Conservation (phyloP, 2,888 invertebrate genomes). For the Nomada flava region DNA sequence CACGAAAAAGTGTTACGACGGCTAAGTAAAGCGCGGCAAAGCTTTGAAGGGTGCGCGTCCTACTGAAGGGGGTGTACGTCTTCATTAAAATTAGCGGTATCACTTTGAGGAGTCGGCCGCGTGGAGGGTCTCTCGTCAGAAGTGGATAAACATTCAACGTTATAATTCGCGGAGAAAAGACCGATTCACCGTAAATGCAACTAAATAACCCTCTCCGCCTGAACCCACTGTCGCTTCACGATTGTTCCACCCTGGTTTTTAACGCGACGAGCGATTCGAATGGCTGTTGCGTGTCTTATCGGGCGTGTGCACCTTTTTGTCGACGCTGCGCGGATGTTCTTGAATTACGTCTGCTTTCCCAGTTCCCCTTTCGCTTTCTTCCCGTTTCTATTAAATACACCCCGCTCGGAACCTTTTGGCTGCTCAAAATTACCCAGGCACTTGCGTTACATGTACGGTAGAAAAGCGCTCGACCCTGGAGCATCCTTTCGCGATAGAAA, state of each 20-base stretch:
- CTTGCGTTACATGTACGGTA: no score
- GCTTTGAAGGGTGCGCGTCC: constrained; percentile 61
- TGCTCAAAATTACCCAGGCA: no score
- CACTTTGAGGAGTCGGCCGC: constrained; percentile 50
- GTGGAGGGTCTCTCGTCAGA: constrained; percentile 56
- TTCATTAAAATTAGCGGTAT: constrained; percentile 66
- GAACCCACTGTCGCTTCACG: constrained; percentile 12
- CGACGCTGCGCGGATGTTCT: not conserved
- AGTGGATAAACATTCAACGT: constrained; percentile 65
- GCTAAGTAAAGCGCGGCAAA: constrained; percentile 64
- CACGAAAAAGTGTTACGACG: constrained; percentile 69
- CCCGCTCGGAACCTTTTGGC: no score
- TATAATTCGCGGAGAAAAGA: constrained; percentile 56
- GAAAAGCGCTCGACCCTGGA: no score
- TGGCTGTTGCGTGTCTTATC: not conserved
- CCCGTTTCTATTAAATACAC: no score
- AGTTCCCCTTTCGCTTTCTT: no score
- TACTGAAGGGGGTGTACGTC: constrained; percentile 61
- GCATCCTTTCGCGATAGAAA: no score
- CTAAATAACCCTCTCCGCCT: constrained; percentile 41
- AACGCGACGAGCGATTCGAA: not conserved
- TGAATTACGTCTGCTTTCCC: not conserved
- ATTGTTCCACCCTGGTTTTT: constrained; percentile 8
- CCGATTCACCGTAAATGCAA: constrained; percentile 38
- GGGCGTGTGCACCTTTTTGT: not conserved